Conservation (phyloP, 2,888 invertebrate genomes). For the Cerceris ruficornis region DNA sequence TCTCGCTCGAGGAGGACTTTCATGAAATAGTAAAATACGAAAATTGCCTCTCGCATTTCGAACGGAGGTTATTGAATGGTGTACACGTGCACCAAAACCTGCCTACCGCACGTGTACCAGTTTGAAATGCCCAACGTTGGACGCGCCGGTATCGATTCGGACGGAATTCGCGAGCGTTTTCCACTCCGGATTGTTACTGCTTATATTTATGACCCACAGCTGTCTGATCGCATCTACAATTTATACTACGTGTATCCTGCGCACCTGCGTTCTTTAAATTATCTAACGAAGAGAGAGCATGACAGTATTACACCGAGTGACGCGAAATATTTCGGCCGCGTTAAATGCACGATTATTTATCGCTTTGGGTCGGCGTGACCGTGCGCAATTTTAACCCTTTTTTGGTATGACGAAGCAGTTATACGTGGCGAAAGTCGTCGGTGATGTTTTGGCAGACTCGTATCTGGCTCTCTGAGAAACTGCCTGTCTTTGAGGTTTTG, state of each 20-base stretch:
- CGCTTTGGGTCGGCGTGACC: not conserved
- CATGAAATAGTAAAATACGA: slow-evolving; percentile 47
- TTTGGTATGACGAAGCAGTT: not conserved
- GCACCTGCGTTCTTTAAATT: slow-evolving; percentile 55
- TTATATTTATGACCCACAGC: slow-evolving; percentile 58
- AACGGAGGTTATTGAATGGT: slow-evolving; percentile 36
- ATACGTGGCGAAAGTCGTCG: not conserved
- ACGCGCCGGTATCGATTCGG: slow-evolving; percentile 38
- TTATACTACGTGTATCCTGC: slow-evolving; percentile 44
- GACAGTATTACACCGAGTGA: slow-evolving; percentile 35
- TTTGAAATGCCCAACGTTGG: slow-evolving; percentile 6
- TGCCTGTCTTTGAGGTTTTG: not conserved
- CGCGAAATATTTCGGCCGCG: slow-evolving; percentile 24
- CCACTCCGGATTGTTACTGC: slow-evolving; percentile 49
- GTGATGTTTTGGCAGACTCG: not conserved
- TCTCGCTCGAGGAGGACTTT: slow-evolving; percentile 19
- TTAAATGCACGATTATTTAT: slow-evolving; percentile 6
- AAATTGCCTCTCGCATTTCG: slow-evolving; percentile 46
- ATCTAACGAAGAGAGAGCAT: slow-evolving; percentile 31
- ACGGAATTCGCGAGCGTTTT: slow-evolving; percentile 30
- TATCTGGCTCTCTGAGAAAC: not conserved
- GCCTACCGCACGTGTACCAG: slow-evolving; percentile 5
- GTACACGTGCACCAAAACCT: slow-evolving; percentile 29
- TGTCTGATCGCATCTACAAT: slow-evolving; percentile 56
- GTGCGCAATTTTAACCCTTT: not conserved